Base-by-base conservation (phyloP, 2,888 invertebrate species). In the Carabus problematicus region DNA sequence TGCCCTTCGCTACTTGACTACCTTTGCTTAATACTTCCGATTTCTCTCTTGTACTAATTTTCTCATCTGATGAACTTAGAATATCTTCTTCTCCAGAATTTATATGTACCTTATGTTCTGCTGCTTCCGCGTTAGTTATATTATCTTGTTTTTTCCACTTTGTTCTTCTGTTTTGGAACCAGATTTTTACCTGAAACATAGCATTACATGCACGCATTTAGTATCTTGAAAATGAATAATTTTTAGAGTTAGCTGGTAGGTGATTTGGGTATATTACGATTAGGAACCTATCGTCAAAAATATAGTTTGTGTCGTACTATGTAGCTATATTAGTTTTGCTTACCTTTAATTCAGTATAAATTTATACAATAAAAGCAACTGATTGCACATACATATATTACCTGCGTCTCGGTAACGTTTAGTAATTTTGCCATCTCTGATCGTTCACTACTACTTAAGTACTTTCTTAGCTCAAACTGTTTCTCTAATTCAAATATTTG, bases 401-500 rank as follows among this genome's bases (percentile, higher is more conserved):
- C 97, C 93, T 97, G 97, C 45, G 97, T 97, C 84, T 97, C 97
- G 0, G 97, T 97, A 72, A 97, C 97, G 80, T 93, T 94, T 70
- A 97, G 87, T 72, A 95, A 84, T 76, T 94, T 93, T 19, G 97
- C 97, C 94, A 97, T 94, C 76, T 97, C 97, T 42, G 95, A 92
- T 73, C 97, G 83, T 82, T 97, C 97, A 72, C 94, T 94, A 19
- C 96, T 96, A 74, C 95, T 96, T 72, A 97, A 87, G 83, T 97
- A 97, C 84, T 97, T 97, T 85, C 97, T 97, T 76, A 93, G 87
- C 81, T 97, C 97, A 79, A 97, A 97, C 83, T 97, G 92, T 79
- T 95, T 94, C 84, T 97, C 97, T 81, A 98, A 85, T 84, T 97
- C 97, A 84, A 97, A 97, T 81, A 97, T 97, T 85, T 97, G 97